These are phyloP conservation scores for Neotragus pygmaeus DNA, from an alignment of 2,113 vertebrate species.

Conservation along the genomic window DNA sequence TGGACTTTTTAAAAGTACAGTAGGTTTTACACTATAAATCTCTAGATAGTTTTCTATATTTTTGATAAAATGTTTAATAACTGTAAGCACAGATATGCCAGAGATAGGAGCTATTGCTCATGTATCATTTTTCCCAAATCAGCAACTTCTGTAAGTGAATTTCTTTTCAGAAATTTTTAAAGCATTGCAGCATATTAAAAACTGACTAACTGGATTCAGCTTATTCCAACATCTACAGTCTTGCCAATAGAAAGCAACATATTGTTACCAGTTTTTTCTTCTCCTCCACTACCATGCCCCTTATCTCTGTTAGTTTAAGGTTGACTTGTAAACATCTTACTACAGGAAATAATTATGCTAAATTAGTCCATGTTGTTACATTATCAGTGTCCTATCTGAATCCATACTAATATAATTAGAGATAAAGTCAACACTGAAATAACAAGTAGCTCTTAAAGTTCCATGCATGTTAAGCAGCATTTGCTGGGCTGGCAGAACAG, in stretches of 20 bases:
- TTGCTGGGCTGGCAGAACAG: slow-evolving; percentile 50
- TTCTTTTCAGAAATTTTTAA: background rate
- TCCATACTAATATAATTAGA: slow-evolving; percentile 70
- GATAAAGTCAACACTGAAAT: slow-evolving; percentile 58
- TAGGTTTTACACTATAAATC: slow-evolving; percentile 55
- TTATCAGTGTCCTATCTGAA: slow-evolving; percentile 68
- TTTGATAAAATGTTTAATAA: slow-evolving; percentile 63
- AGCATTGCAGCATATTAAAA: background rate
- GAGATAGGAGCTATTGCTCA: background rate
- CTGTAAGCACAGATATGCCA: slow-evolving; percentile 8
- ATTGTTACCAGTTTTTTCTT: background rate
- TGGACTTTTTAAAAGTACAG: slow-evolving; percentile 53
- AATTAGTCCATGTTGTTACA: slow-evolving; percentile 66
- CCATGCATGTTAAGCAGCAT: slow-evolving; percentile 54
- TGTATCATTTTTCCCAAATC: slow-evolving; percentile 51
- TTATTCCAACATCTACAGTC: background rate
- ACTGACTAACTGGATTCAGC: background rate
- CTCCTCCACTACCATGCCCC: background rate
- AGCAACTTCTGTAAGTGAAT: slow-evolving; percentile 30
- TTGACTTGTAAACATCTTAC: slow-evolving; percentile 59
- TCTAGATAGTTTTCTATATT: slow-evolving; percentile 44
- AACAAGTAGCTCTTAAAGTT: slow-evolving; percentile 63
- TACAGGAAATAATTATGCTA: slow-evolving; percentile 66
- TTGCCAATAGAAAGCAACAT: background rate
- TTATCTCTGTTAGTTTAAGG: slow-evolving; percentile 54